Conservation (phyloP, 2,888 invertebrate genomes). For the Eustalomyia histrio region DNA sequence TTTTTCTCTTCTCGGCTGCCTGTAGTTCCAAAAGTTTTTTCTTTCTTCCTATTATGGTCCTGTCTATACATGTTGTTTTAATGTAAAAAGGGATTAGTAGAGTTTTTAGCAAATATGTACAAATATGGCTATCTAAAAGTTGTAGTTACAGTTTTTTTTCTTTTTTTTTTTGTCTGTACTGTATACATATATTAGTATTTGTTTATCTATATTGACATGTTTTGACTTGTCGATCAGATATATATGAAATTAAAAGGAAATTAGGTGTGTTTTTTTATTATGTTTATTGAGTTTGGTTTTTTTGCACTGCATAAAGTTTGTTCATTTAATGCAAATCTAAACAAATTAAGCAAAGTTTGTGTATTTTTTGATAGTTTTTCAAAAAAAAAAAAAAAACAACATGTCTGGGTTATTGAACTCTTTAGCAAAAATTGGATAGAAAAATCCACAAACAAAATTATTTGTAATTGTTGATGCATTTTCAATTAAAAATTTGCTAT, state of each 20-base stretch:
- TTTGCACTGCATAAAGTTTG: neutral
- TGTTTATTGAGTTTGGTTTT: neutral
- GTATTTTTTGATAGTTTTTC: slow-evolving; percentile 18
- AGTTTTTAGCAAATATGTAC: slow-evolving; percentile 22
- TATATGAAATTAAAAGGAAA: slow-evolving; percentile 56
- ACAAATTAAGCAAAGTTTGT: slow-evolving; percentile 34
- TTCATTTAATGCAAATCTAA: slow-evolving; percentile 27
- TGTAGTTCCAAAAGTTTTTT: neutral
- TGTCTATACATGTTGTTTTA: slow-evolving; percentile 7
- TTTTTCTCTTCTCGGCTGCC: neutral
- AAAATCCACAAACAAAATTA: too few relatives aligned
- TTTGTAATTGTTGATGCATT: too few relatives aligned
- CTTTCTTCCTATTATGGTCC: neutral
- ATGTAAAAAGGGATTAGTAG: slow-evolving; percentile 20
- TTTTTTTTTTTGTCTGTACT: neutral
- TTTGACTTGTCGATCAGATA: slow-evolving; percentile 52
- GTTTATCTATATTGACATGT: slow-evolving; percentile 51
- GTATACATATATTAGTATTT: slow-evolving; percentile 2
- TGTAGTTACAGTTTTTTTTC: neutral
- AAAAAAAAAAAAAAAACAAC: neutral
- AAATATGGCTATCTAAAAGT: slow-evolving; percentile 20
- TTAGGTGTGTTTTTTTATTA: slow-evolving; percentile 36
- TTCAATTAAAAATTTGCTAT: too few relatives aligned
- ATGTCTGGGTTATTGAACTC: slow-evolving; percentile 57
- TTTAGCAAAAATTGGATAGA: neutral